A percentile compares a stretch with the other conserved stretches of the same genome.
Conservation (phyloP, 2,113 vertebrate species). For the Sapayoa aenigma region DNA sequence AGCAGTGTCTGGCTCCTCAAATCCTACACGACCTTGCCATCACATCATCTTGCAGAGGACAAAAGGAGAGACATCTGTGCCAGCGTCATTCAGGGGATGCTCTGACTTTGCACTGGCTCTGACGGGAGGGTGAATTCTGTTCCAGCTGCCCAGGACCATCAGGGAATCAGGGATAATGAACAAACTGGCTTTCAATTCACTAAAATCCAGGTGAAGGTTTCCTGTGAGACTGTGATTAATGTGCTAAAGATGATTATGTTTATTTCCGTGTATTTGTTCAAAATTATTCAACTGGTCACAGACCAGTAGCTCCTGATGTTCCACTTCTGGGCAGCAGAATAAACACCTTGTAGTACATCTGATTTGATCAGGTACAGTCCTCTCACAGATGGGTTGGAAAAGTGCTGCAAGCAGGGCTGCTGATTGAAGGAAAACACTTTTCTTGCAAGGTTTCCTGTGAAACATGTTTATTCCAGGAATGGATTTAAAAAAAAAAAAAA, state of each 20-base stretch:
- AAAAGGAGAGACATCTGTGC: not conserved
- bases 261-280: conserved; percentile 34
- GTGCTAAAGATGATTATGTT: not conserved
- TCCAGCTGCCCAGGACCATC: not conserved
- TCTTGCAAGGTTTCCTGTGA: not conserved
- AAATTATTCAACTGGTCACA: conserved; percentile 16
- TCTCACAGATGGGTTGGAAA: not conserved
- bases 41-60: not conserved
- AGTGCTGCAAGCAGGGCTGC: not conserved
- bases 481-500: not conserved
- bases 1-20: not conserved
- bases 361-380: not conserved
- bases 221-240: not conserved
- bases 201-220: not conserved
- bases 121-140: not conserved
- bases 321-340: conserved; percentile 33
- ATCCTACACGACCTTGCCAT: not conserved
- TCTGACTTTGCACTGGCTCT: not conserved
- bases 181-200: not conserved
- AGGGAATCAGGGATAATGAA: not conserved
- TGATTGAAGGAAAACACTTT: not conserved
- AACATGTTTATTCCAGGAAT: not conserved
- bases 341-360: not conserved
- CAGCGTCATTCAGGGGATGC: not conserved
- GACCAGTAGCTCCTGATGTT: conserved; percentile 17